Evolutionary conservation across 1,140 invertebrate species (phyloP), one percentile per base, ranked within the genome.

Genomic region (Diorhabda elongata): DNA sequence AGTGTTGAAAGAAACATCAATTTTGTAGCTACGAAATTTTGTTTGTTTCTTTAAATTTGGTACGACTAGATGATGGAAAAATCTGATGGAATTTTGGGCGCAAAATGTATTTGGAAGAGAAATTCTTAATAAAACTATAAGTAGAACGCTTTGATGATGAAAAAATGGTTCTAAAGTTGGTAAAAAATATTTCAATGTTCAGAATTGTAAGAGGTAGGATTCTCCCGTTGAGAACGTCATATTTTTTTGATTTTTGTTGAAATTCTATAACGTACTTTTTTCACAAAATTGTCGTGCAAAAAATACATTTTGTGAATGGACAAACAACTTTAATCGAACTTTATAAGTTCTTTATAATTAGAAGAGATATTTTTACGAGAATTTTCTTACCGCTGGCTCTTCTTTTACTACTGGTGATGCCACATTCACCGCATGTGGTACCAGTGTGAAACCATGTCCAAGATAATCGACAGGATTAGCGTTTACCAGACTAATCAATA

Each of bases 401-500:
- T 47, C 64, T 65, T 65, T 65, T 8, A 56, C 59, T 41, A 42
- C 26, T 41, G 3, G 2, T 3, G n/a, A 9, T 8, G 64, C 61
- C 43, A 62, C 42, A 26, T 26, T 26, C 3, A 43, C 42, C 43
- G 61, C 61, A 5, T 43, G 61, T 44, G 43, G 56, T 42, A 57
- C 6, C 42, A 65, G 9, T 3, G 64, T 45, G 6, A 65, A n/a
- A 5, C 56, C 64, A 42, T 65, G 64, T 8, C 41, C 64, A 8
- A n/a, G 26, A 43, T 65, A 65, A 57, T 65, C 64, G 41, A 65
- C 56, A 8, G 64, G 64, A 43, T 65, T 57, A 9, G 47, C 42
- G 41, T 41, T 42, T 42, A 42, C 64, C 8, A 57, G 41, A 3
- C 47, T 41, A 41, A 65, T 5, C n/a, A 65, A 65, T 26, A 65